Conservation (phyloP, 2,888 invertebrate genomes). For the Arctia plantaginis region DNA sequence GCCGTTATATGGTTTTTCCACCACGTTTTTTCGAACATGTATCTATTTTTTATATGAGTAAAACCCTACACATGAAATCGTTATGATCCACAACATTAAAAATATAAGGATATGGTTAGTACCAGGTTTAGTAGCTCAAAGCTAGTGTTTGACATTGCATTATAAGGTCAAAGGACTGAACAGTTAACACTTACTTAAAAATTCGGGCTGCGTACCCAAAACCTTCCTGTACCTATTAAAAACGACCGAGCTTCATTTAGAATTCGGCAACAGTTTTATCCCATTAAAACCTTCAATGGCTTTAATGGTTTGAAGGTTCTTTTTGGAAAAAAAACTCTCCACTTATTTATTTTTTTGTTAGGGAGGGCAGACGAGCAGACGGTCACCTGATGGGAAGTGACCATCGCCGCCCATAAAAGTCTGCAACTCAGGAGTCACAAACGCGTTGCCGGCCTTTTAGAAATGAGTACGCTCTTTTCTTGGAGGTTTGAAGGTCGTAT, state of each 20-base stretch:
- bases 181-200: slow-evolving; percentile 12
- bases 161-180: slow-evolving; percentile 15
- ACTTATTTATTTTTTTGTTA: no score
- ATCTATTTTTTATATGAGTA: not conserved
- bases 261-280: slow-evolving; percentile 12
- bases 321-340: not conserved
- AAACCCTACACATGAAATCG: no score
- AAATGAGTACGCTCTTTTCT: no score
- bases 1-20: no score
- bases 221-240: slow-evolving; percentile 5
- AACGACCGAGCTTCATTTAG: not conserved
- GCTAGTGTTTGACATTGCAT: not conserved
- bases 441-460: no score
- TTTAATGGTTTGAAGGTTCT: not conserved
- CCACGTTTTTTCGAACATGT: no score
- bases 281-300: slow-evolving; percentile 3
- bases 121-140: not conserved
- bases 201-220: not conserved
- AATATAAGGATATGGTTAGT: not conserved
- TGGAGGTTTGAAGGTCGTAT: no score
- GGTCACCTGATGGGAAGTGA: no score
- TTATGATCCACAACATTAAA: not conserved
- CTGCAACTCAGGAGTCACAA: no score
- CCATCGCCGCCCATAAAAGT: no score
- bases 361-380: no score